These are phyloP conservation scores for Leguminivora glycinivorella DNA, from an alignment of 1,140 invertebrate genomes.

Conservation along the genomic window DNA sequence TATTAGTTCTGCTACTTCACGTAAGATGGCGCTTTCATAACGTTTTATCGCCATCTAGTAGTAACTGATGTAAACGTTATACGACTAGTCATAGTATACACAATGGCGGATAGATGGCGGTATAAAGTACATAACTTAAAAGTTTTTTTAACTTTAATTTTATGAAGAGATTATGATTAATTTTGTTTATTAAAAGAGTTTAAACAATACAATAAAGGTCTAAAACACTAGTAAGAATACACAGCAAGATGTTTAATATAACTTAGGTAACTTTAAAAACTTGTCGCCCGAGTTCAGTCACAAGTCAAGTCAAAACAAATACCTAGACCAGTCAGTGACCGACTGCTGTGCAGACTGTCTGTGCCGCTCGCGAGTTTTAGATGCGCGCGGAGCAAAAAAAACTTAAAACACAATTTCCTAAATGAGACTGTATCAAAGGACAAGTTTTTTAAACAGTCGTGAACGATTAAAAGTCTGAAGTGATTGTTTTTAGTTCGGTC, in stretches of 20 bases:
- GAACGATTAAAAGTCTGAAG: not conserved
- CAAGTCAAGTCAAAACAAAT: conserved; percentile 13
- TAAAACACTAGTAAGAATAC: not conserved
- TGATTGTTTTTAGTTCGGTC: not conserved
- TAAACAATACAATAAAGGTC: too few relatives aligned
- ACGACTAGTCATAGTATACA: not conserved
- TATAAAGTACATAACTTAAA: not conserved
- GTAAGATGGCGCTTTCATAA: not conserved
- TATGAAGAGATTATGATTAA: too few relatives aligned
- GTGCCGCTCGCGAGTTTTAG: not conserved
- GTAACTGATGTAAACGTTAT: not conserved
- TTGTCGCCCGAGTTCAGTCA: not conserved
- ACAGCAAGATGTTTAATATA: not conserved
- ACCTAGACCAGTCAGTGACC: conserved; percentile 22
- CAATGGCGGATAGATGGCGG: not conserved
- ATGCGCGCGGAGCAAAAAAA: not conserved
- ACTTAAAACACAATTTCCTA: conserved; percentile 8
- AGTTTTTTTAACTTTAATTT: too few relatives aligned
- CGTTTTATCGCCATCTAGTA: not conserved
- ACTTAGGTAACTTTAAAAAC: not conserved
- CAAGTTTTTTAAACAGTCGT: not conserved
- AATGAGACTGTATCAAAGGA: conserved; percentile 10
- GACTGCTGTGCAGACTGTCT: not conserved
- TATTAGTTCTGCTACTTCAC: conserved; percentile 12
- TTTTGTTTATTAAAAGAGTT: not conserved